Evolutionary conservation across 2,888 invertebrate genomes (phyloP), one percentile per base, ranked within the genome.

Genomic region (Ophion obscuratus): DNA sequence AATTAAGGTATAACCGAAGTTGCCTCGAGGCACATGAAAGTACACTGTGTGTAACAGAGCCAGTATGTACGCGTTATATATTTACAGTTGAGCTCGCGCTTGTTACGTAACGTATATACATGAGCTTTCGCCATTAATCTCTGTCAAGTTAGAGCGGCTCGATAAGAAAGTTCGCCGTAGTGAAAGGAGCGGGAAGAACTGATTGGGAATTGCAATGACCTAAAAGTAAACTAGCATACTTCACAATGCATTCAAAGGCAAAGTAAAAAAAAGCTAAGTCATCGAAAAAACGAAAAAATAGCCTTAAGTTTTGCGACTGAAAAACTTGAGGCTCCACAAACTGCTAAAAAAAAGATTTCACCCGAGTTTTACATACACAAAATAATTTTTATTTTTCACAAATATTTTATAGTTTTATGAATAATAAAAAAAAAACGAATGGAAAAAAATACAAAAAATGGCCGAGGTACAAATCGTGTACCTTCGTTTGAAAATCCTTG

Each of bases 1-100:
- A 84, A 86, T 86, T 81, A 86, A 66, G 78, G 74, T 81, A 81
- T 75, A 81, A 77, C 86, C 14, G 81, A 75, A 84, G 81, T 81
- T 78, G 77, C 70, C 59, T 53, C 59, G 27, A 70, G 86, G 74
- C 47, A 57, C 64, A 44, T 74, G 47, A 84, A 81, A 78, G 59
- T 68, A 70, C 61, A 61, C 31, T 27, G 17, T 61, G 44, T 61
- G 62, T 70, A 59, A 44, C 36, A 11, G 17, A 70, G 61, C 57
- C 40, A 64, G 61, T 75, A 59, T 57, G 73, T 81, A 24, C 68
- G 66, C 70, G 61, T 76, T 31, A 71, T 73, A 83, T 68, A 67
- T 76, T 68, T 36, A 84, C 67, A 36, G 36, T 68, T 53, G 75
- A 57, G 59, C 67, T 73, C 57, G 66, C 20, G 66, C 53, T 73